Conservation (phyloP, 2,888 invertebrate genomes). For the Syritta pipiens region DNA sequence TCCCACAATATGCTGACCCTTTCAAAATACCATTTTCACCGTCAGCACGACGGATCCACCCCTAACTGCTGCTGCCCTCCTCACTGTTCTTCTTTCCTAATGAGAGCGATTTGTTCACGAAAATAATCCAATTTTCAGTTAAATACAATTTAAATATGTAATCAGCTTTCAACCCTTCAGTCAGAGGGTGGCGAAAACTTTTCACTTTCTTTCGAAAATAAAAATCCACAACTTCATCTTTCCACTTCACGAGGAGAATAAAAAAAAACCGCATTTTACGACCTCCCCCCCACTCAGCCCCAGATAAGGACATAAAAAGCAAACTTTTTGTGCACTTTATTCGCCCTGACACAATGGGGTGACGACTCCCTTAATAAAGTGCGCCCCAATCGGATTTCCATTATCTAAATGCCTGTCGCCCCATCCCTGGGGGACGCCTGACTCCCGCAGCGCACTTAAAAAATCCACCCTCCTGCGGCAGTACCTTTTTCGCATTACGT, state of each 20-base stretch:
- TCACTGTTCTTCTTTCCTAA: slow-evolving; percentile 12
- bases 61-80: not conserved
- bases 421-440: not conserved
- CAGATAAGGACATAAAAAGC: slow-evolving; percentile 8
- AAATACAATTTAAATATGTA: slow-evolving; percentile 66
- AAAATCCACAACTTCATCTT: too few relatives aligned
- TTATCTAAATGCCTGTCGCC: slow-evolving; percentile 48
- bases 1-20: too few relatives aligned
- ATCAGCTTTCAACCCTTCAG: slow-evolving; percentile 50
- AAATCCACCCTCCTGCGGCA: not conserved
- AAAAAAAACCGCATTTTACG: slow-evolving; percentile 50
- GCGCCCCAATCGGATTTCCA: slow-evolving; percentile 58
- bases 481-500: slow-evolving; percentile 54
- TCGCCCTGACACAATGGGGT: slow-evolving; percentile 20
- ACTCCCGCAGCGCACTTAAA: not conserved
- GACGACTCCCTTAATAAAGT: slow-evolving; percentile 45
- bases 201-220: slow-evolving; percentile 20
- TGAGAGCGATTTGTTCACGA: slow-evolving; percentile 59
- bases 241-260: not conserved
- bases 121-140: slow-evolving; percentile 58
- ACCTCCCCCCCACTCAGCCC: not conserved
- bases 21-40: too few relatives aligned
- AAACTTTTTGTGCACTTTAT: slow-evolving; percentile 32
- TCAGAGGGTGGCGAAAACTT: slow-evolving; percentile 9
- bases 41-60: not conserved